Conservation (phyloP, 2,888 invertebrate species). For the Branchellion lobata region DNA sequence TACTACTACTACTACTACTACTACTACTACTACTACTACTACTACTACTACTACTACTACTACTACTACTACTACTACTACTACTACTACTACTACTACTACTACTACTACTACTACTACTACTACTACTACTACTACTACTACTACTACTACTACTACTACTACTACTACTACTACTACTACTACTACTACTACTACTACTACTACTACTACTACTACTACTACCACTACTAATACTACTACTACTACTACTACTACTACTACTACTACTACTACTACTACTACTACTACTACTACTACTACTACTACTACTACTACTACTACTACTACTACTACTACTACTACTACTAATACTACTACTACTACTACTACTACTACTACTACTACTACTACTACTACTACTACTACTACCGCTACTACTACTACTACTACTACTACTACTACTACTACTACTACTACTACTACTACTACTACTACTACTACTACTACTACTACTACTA, state of each 20-base stretch:
- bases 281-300: constrained; percentile 40
- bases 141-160: constrained; percentile 22
- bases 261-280: constrained; percentile 40
- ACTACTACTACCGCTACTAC: too few species aligned
- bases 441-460: too few species aligned
- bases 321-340: constrained; percentile 40
- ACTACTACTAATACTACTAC: constrained; percentile 37
- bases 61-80: constrained; percentile 29
- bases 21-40: constrained; percentile 29
- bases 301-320: constrained; percentile 40
- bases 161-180: background rate
- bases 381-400: constrained; percentile 37
- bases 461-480: too few species aligned
- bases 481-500: too few species aligned
- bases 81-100: constrained; percentile 23
- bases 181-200: background rate
- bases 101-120: constrained; percentile 8
- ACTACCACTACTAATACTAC: constrained; percentile 39
- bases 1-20: constrained; percentile 29
- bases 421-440: too few species aligned
- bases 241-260: constrained; percentile 40
- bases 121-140: background rate
- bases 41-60: constrained; percentile 29
- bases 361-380: constrained; percentile 40
- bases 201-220: constrained; percentile 39